Evolutionary conservation across 1,140 invertebrate genomes (phyloP).

Genomic region (Teleogryllus occipitalis): DNA sequence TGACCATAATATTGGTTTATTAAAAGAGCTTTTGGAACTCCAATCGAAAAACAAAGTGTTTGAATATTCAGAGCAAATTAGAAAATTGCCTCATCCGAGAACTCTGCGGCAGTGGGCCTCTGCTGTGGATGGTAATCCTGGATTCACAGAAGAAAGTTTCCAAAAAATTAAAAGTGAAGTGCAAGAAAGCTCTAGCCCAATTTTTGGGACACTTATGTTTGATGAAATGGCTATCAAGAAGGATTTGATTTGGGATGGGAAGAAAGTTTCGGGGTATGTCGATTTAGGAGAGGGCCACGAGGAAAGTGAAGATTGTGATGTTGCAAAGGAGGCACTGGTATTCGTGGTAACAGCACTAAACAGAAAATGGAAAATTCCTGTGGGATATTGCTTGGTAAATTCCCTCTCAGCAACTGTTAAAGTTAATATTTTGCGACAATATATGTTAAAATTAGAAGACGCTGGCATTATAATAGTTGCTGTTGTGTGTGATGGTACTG

Average conservation of each 20-base stretch:
- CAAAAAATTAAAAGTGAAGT: too few relatives aligned
- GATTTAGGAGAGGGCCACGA: background rate
- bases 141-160: slow-evolving; percentile 9
- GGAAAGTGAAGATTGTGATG: background rate
- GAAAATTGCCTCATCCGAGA: too few relatives aligned
- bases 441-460: background rate
- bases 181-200: background rate
- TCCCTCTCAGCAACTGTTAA: background rate
- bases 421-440: background rate
- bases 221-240: too few relatives aligned
- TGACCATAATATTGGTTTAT: background rate
- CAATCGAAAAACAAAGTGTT: background rate
- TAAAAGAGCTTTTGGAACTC: slow-evolving; percentile 2
- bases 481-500: too few relatives aligned
- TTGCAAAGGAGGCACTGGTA: background rate
- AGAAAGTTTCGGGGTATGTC: slow-evolving; percentile 3
- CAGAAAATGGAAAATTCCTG: background rate
- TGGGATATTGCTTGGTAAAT: too few relatives aligned
- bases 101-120: background rate
- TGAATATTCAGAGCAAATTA: slow-evolving; percentile 7
- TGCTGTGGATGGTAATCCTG: slow-evolving; percentile 5
- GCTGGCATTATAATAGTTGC: background rate
- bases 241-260: slow-evolving; percentile 10
- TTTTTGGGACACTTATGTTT: background rate
- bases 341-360: background rate